Evolutionary conservation across 2,797 vertebrate genomes (phyloP).

Genomic region (Tympanoctomys barrerae): DNA sequence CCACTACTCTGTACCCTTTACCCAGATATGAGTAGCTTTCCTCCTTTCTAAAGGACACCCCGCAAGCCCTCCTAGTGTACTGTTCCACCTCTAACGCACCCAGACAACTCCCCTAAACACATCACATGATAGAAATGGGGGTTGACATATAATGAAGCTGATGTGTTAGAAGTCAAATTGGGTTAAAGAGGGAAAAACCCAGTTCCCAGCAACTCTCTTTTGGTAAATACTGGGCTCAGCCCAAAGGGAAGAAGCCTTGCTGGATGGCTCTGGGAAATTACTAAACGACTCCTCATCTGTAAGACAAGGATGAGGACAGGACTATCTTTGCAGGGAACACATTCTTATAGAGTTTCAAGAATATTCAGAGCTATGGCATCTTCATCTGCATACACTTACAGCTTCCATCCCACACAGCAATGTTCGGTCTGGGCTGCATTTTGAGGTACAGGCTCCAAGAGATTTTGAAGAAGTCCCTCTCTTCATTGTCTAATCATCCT

Average conservation of each 20-base stretch:
- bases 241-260: neutral
- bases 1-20: neutral
- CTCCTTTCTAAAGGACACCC: neutral
- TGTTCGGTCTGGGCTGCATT: slow-evolving; percentile 26
- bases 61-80: neutral
- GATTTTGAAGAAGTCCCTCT: neutral
- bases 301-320: neutral
- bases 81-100: neutral
- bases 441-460: slow-evolving; percentile 43
- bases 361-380: neutral
- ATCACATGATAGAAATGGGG: neutral
- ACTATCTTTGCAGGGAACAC: neutral
- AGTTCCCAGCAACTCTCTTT: neutral
- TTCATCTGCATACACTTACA: neutral
- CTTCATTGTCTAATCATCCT: slow-evolving; percentile 32
- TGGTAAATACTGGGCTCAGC: neutral
- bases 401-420: neutral
- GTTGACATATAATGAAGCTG: too few species aligned
- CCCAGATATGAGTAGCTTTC: neutral
- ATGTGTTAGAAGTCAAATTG: neutral
- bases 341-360: neutral
- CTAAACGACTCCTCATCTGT: neutral
- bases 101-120: neutral
- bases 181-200: neutral
- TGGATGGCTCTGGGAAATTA: neutral